Evolutionary conservation across 2,797 vertebrate species (phyloP).

Genomic region (Mormyrops attenuatus): DNA sequence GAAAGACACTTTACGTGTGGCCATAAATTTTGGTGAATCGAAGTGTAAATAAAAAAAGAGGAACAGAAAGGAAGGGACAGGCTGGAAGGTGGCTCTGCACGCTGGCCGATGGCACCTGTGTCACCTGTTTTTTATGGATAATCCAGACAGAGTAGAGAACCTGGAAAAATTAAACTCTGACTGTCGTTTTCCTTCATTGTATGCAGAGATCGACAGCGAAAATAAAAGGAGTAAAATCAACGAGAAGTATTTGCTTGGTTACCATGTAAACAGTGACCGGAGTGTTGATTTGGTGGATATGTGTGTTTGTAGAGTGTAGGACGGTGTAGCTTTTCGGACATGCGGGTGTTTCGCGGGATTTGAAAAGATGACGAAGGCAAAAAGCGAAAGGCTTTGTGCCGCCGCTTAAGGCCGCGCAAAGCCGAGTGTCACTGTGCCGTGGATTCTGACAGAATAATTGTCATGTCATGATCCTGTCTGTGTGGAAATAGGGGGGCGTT

Average conservation of each 20-base stretch:
- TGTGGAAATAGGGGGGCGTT: conserved; percentile 28
- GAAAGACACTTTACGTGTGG: conserved; percentile 17
- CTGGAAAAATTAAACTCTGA: conserved; percentile 29
- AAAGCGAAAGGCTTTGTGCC: not conserved
- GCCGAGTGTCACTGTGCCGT: conserved; percentile 17
- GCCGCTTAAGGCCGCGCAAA: conserved; percentile 1
- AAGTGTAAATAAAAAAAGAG: not conserved
- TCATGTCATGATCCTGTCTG: conserved; percentile 26
- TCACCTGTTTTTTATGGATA: not conserved
- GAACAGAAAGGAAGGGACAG: not conserved
- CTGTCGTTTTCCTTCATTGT: conserved; percentile 32
- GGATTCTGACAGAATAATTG: conserved; percentile 30
- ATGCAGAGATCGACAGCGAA: conserved; percentile 19
- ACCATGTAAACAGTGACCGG: conserved; percentile 37
- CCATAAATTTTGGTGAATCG: not conserved
- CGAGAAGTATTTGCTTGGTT: conserved; percentile 43
- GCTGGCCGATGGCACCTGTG: not conserved
- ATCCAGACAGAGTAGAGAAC: conserved; percentile 22
- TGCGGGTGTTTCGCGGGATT: conserved; percentile 27
- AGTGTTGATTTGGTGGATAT: conserved; percentile 32
- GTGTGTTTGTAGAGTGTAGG: conserved; percentile 26
- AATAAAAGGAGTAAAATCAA: conserved; percentile 32
- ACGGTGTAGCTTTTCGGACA: not conserved
- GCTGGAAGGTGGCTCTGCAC: not conserved
- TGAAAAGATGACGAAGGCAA: not conserved